A percentile compares a stretch with the other conserved stretches of the same genome.
phyloP scores from a whole-genome alignment of 1,140 invertebrate genomes.

The Drosophila prosaltans region DNA sequence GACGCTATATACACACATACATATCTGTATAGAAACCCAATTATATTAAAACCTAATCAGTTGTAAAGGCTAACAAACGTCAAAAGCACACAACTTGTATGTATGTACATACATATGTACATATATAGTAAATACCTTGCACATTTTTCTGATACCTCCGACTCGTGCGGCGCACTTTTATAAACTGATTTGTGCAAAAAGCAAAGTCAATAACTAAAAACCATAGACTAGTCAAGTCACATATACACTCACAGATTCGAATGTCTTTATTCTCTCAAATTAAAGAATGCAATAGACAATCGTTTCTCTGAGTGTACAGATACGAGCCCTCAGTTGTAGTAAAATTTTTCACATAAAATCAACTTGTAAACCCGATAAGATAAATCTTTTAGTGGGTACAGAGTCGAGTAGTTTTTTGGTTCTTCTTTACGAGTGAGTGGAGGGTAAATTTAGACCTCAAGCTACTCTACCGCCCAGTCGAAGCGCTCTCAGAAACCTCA shows the following conservation, averaged over 20 bases:
- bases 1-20: neutral
- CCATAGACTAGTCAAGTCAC: neutral
- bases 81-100: neutral
- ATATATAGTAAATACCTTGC: conserved; percentile 22
- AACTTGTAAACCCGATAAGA: conserved; percentile 48
- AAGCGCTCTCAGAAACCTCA: neutral
- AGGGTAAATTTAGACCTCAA: conserved; percentile 15
- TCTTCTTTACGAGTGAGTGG: neutral
- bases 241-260: neutral
- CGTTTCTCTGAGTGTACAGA: neutral
- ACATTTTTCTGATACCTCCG: conserved; percentile 17
- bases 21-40: conserved; percentile 7
- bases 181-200: conserved; percentile 34
- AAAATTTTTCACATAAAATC: conserved; percentile 19
- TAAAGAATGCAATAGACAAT: neutral
- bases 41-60: conserved; percentile 25
- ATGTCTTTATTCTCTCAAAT: neutral
- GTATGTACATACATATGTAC: neutral
- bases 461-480: neutral
- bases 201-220: conserved; percentile 31
- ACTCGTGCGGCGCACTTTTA: neutral
- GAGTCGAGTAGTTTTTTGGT: conserved; percentile 6
- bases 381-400: conserved; percentile 46
- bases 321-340: neutral
- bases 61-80: conserved; percentile 3